phyloP scores from a whole-genome alignment of 2,888 invertebrate genomes.

The Aphodius sticticus region DNA sequence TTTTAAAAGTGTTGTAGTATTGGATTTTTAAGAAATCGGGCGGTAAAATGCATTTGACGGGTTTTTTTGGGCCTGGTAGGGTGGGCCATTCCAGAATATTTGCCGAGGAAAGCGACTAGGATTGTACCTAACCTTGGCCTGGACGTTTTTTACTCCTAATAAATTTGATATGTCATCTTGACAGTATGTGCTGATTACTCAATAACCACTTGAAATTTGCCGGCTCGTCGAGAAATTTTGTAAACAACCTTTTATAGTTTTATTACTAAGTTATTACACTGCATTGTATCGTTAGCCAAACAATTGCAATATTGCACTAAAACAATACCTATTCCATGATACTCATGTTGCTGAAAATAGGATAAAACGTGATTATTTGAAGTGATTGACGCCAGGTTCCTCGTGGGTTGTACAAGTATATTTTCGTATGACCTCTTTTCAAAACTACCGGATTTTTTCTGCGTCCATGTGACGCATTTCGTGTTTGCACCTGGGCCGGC shows the following conservation, averaged over 20 bases:
- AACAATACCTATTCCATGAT: neutral
- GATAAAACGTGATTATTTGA: neutral
- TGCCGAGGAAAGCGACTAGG: neutral
- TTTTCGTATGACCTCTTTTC: neutral
- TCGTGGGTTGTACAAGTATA: neutral
- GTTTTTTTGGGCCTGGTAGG: neutral
- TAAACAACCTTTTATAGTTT: neutral
- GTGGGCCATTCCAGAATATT: neutral
- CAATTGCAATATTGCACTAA: neutral
- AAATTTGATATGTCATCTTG: slow-evolving; percentile 4
- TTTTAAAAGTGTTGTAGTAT: neutral
- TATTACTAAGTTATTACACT: neutral
- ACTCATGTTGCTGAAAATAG: neutral
- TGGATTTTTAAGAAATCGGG: neutral
- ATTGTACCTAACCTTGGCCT: neutral
- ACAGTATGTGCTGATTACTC: neutral
- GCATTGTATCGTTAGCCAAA: neutral
- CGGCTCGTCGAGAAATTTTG: neutral
- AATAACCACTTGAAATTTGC: neutral
- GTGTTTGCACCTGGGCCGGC: neutral
- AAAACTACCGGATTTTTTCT: neutral
- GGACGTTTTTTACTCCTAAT: neutral
- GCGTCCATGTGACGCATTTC: neutral
- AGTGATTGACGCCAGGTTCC: neutral
- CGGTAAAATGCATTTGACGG: neutral